phyloP scores from a whole-genome alignment of 2,888 invertebrate genomes.

The Atrina japonica region DNA sequence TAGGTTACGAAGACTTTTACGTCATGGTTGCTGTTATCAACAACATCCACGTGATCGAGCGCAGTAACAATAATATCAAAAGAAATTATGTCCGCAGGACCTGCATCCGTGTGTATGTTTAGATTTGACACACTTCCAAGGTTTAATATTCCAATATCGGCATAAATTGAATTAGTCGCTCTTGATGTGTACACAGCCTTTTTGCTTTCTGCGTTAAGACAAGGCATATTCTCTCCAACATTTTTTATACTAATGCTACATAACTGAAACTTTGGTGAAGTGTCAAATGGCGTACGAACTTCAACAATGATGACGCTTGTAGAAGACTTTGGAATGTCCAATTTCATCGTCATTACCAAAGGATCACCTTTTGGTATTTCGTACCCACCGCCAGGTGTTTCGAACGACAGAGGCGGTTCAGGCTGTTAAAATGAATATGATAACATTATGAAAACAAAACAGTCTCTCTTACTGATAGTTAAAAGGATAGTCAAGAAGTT shows the following conservation, averaged over 20 bases:
- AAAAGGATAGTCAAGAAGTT: too few species aligned
- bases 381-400: background rate
- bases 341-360: constrained; percentile 33
- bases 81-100: constrained; percentile 41
- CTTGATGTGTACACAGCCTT: constrained; percentile 48
- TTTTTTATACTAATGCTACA: constrained; percentile 47
- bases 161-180: background rate
- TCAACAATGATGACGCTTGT: constrained; percentile 56
- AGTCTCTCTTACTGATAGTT: too few species aligned
- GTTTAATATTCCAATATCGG: constrained; percentile 62
- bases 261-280: constrained; percentile 52
- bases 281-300: constrained; percentile 54
- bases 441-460: background rate
- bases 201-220: constrained; percentile 46
- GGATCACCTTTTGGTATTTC: constrained; percentile 44
- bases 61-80: constrained; percentile 56
- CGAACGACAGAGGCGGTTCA: constrained; percentile 7
- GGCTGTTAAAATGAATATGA: constrained; percentile 6
- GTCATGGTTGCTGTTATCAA: constrained; percentile 33
- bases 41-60: constrained; percentile 46
- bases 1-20: constrained; percentile 47
- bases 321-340: constrained; percentile 43
- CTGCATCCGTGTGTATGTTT: constrained; percentile 25
- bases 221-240: constrained; percentile 57
- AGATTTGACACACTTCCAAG: constrained; percentile 65